Base-by-base conservation (phyloP, 2,888 invertebrate species). In the Trachelus tabidus region DNA sequence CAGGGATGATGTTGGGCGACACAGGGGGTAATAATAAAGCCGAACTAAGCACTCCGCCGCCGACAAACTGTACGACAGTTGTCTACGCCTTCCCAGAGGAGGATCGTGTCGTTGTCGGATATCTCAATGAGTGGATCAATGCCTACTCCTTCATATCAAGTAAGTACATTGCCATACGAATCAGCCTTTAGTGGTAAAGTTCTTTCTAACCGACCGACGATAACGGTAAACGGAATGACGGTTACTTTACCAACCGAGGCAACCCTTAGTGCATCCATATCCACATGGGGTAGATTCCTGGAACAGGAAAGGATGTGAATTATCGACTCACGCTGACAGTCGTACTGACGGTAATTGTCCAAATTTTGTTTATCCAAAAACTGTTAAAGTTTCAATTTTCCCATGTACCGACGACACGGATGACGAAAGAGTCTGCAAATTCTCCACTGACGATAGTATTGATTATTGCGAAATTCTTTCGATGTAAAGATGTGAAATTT, bases 101-200 rank as follows among this genome's bases (percentile, higher is more conserved):
- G 87, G 91, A 92, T 84, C 90, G 90, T 68, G 88, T 89, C 86
- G 93, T 94, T 88, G 93, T 94, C 90, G 94, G 94, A 88, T 95
- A 95, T 92, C 92, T 95, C 90, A 94, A 94, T 83, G 94, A 95
- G 89, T 95, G 95, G 95, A 94, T 95, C 89, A 93, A 94, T 91
- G 94, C 94, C 85, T 95, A 94, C 92, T 93, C 93, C 85, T 95
- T 94, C 90, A 92, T 95, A 85, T 93, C 94, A 93, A 94, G 95
- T 95, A 94, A 94, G 95, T 95, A 91, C 76, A 34, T 34, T 31
- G 15, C 37, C 34, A 74, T 34, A 56, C 9, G 56, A 74, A 69
- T 68, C 40, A 73, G 33, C 71, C 12, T 9, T 74, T 34, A 37
- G n/a, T 34, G 35, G 74, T 37, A 74, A 23, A 35, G 30, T 56